Conservation (phyloP, 2,888 invertebrate species). For the Pandemis cinnamomeana region DNA sequence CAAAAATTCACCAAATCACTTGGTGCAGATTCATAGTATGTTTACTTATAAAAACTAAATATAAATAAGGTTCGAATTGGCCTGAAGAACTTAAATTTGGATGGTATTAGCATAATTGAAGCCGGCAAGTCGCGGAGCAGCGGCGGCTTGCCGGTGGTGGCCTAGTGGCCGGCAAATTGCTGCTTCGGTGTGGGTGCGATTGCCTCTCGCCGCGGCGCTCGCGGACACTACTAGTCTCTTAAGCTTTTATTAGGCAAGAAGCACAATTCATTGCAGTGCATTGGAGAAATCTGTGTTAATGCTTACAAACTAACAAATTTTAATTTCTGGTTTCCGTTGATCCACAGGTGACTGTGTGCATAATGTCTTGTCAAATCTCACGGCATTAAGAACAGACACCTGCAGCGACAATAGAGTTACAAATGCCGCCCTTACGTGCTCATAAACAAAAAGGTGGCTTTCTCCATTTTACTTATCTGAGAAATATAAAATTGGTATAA, state of each 20-base stretch:
- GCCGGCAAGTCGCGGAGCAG: background rate
- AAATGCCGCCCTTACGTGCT: background rate
- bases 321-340: too few species aligned
- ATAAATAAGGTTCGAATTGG: background rate
- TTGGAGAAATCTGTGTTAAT: too few species aligned
- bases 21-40: background rate
- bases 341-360: too few species aligned
- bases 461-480: conserved; percentile 10
- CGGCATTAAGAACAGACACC: too few species aligned
- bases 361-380: too few species aligned
- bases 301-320: too few species aligned
- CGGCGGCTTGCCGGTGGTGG: background rate
- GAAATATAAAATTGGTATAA: conserved; percentile 3
- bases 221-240: background rate
- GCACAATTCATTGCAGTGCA: background rate
- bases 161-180: conserved; percentile 2
- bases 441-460: background rate
- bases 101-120: background rate
- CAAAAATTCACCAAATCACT: background rate
- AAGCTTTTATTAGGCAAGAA: background rate
- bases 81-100: background rate
- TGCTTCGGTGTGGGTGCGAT: background rate
- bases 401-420: background rate
- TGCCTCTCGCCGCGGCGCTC: background rate
- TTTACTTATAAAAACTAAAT: too few species aligned